Base-by-base conservation (phyloP, 2,888 invertebrate species). In the Pseudoips prasinana region DNA sequence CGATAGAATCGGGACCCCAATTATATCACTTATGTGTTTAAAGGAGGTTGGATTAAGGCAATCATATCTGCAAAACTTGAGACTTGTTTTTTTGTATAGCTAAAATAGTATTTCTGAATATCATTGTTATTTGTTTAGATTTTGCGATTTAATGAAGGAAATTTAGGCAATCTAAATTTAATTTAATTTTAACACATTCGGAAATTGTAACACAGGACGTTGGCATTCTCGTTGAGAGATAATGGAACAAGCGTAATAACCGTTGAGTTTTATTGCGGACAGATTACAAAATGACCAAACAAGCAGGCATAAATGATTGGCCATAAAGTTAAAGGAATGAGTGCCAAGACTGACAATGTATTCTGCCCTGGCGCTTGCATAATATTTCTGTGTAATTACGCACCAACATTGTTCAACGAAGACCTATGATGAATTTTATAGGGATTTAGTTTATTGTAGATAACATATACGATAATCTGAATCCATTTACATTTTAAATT, bases 21-120 rank as follows among this genome's bases (percentile, higher is more conserved):
- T 88, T 87, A 88, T 85, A 86, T 88, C 87, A 87, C 88, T 88
- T 88, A 88, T 86, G 82, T 86, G 88, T 85, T 88, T 87, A 88
- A 80, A 86, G 78, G 74, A 85, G 87, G 88, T 73, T 79, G 87
- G 80, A 78, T 74, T 80, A 46, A 52, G 58, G 42, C 43, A 77
- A 80, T 84, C 77, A 74, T 76, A 80, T 78, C 75, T 71, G 73
- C 77, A 77, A 82, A 78, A 63, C 58, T 59, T 58, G 58, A 66
- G 63, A 59, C 48, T 45, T 47, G 46, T 56, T 60, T 51, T n/a
- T 53, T 46, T 43, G n/a, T 30, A 33, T 30, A 48, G 44, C 3
- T 14, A 56, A 63, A 66, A 55, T 45, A 42, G 40, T 51, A 54
- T 57, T 63, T 56, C 32, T 33, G 33, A 43, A 41, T 36, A 42